A percentile compares a stretch with the other conserved stretches of the same genome.
phyloP scores from a whole-genome alignment of 2,113 vertebrate genomes.

The Sinocyclocheilus grahami region DNA sequence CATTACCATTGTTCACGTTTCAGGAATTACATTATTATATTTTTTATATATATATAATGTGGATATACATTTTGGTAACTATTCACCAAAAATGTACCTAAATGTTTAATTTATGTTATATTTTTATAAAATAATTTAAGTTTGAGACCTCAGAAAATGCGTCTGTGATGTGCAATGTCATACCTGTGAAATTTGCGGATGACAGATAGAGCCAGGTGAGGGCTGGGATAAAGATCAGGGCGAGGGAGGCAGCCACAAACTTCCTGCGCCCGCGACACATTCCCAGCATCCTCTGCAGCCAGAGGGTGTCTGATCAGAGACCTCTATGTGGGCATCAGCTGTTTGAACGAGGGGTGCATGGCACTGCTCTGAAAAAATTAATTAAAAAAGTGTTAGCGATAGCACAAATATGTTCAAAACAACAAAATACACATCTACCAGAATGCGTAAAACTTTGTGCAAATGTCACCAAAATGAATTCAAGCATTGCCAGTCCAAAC shows the following conservation, averaged over 20 bases:
- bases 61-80: no score
- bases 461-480: not conserved
- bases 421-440: not conserved
- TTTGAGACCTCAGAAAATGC: not conserved
- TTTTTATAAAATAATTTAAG: not conserved
- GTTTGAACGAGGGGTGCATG: constrained; percentile 84
- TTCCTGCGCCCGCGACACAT: constrained; percentile 98
- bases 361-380: constrained; percentile 71
- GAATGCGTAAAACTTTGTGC: not conserved
- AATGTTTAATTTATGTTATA: not conserved
- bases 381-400: not conserved
- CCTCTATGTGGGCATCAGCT: constrained; percentile 83
- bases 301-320: constrained; percentile 70
- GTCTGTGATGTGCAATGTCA: not conserved
- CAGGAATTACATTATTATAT: no score
- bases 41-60: no score
- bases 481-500: not conserved
- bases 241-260: constrained; percentile 93
- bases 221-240: constrained; percentile 91
- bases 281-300: constrained; percentile 93
- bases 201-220: constrained; percentile 97
- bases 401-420: not conserved
- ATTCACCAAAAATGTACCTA: no score
- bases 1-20: no score
- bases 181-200: constrained; percentile 93